Evolutionary conservation across 2,888 invertebrate species (phyloP).

Genomic region (Amphimallon solstitiale): DNA sequence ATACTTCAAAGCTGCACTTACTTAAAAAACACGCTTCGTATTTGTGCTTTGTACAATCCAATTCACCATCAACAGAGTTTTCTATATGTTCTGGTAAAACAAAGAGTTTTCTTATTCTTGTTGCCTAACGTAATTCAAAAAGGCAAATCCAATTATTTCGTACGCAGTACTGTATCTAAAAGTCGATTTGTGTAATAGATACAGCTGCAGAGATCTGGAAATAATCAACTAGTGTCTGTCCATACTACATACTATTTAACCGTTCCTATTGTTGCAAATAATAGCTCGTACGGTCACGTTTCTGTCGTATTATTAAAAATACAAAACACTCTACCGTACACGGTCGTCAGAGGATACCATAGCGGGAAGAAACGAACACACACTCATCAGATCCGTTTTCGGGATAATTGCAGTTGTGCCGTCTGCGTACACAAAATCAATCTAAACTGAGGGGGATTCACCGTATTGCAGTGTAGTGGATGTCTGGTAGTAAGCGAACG

Average conservation of each 20-base stretch:
- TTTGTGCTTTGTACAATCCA: too few relatives aligned
- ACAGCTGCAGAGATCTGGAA: slow-evolving; percentile 25
- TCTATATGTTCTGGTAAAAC: too few relatives aligned
- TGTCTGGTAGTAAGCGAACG: background rate
- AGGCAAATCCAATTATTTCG: too few relatives aligned
- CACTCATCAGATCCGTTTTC: slow-evolving; percentile 24
- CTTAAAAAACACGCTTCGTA: too few relatives aligned
- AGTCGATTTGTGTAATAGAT: too few relatives aligned
- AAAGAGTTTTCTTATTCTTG: too few relatives aligned
- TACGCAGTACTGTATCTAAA: too few relatives aligned
- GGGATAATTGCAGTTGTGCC: slow-evolving; percentile 34
- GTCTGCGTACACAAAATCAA: slow-evolving; percentile 35
- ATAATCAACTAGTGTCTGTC: background rate
- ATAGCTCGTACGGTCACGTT: background rate
- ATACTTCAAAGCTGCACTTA: too few relatives aligned
- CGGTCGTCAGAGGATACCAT: background rate
- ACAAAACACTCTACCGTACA: slow-evolving; percentile 10
- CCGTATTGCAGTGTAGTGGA: background rate
- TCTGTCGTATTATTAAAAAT: slow-evolving; percentile 13
- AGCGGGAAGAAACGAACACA: slow-evolving; percentile 4
- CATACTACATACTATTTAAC: background rate
- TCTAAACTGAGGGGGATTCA: slow-evolving; percentile 13
- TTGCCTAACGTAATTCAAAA: too few relatives aligned
- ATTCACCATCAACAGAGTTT: too few relatives aligned
- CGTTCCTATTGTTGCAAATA: slow-evolving; percentile 15